Evolutionary conservation across 1,140 invertebrate species (phyloP).

Genomic region (Heliconius himera): DNA sequence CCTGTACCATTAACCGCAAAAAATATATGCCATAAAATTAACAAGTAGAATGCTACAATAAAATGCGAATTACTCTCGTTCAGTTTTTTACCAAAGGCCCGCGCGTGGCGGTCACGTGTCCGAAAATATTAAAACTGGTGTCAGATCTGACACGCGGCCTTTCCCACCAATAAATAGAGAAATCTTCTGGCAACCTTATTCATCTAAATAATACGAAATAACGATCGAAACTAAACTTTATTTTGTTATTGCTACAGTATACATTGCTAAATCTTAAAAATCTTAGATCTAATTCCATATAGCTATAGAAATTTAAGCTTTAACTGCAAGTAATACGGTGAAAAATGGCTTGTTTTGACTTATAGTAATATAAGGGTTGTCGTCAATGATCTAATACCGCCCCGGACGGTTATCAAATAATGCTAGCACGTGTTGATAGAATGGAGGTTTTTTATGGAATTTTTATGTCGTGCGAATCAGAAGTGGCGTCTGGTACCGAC

Average conservation of each 20-base stretch:
- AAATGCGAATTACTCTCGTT: constrained; percentile 73
- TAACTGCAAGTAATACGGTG: constrained; percentile 27
- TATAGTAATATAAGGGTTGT: constrained; percentile 67
- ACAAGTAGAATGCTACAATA: constrained; percentile 74
- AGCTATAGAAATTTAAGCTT: background rate
- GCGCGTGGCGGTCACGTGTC: constrained; percentile 69
- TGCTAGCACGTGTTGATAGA: constrained; percentile 66
- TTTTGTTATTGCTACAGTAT: background rate
- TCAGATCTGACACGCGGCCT: constrained; percentile 79
- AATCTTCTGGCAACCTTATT: constrained; percentile 67
- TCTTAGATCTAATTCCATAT: background rate
- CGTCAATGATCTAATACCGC: constrained; percentile 72
- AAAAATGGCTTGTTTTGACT: constrained; percentile 29
- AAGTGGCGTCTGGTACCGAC: constrained; percentile 73
- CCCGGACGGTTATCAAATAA: constrained; percentile 79
- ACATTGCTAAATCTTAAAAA: background rate
- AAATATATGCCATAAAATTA: constrained; percentile 66
- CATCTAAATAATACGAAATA: constrained; percentile 36
- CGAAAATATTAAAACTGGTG: constrained; percentile 81
- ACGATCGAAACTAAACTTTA: constrained; percentile 39
- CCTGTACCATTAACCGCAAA: constrained; percentile 56
- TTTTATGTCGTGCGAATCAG: constrained; percentile 75
- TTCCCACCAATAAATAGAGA: constrained; percentile 80
- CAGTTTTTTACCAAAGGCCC: constrained; percentile 78
- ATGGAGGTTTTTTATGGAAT: constrained; percentile 69